Conservation (phyloP, 2,113 vertebrate species). For the Anolis carolinensis region DNA sequence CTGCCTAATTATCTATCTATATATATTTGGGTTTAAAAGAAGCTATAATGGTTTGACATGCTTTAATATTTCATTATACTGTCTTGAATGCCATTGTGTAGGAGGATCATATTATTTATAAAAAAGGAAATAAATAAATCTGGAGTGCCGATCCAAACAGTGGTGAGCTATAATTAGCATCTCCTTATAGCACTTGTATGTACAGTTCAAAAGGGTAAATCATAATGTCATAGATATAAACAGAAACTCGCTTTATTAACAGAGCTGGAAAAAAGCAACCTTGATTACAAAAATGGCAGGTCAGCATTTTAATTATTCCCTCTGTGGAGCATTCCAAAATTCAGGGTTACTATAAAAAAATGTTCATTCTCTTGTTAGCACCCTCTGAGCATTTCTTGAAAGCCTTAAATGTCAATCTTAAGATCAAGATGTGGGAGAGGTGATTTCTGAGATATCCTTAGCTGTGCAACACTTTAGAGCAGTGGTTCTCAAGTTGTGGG, state of each 20-base stretch:
- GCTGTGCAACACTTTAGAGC: too few relatives aligned
- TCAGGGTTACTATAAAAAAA: too few relatives aligned
- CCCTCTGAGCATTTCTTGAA: too few relatives aligned
- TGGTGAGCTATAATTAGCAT: neutral
- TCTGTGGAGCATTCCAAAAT: neutral
- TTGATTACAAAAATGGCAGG: neutral
- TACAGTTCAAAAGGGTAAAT: neutral
- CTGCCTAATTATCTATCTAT: conserved; percentile 2
- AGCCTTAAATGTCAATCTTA: too few relatives aligned
- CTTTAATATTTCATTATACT: neutral
- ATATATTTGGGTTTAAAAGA: neutral
- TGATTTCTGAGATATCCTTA: too few relatives aligned
- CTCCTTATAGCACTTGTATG: neutral
- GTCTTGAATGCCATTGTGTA: neutral
- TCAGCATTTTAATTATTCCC: neutral
- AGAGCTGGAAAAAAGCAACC: neutral
- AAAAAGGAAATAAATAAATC: neutral
- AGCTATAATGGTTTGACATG: neutral
- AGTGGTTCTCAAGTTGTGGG: too few relatives aligned
- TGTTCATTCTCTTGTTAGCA: too few relatives aligned
- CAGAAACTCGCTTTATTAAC: neutral
- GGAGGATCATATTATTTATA: neutral
- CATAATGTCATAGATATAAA: neutral
- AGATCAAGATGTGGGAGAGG: too few relatives aligned
- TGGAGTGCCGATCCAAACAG: neutral